A percentile compares a stretch with the other conserved stretches of the same genome.
phyloP scores from a whole-genome alignment of 92 coral and sea anemone species.

The Palythoa grandiflora region DNA sequence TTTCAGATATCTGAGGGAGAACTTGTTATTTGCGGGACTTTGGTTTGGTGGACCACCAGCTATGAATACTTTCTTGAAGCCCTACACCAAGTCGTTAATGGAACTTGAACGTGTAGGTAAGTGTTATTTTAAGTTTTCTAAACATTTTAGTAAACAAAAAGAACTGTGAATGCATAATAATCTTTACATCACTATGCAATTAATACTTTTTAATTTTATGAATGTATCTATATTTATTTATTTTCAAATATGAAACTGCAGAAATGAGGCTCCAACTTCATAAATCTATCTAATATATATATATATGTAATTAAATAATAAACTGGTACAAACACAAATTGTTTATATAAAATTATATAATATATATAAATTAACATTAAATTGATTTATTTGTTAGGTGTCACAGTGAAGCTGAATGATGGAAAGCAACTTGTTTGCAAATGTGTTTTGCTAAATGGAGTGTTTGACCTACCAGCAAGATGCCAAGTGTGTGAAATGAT shows the following conservation, averaged over 20 bases:
- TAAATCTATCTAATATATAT: no score
- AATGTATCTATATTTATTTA: neutral
- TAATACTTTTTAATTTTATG: conserved; percentile 3
- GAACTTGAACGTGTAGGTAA: conserved; percentile 4
- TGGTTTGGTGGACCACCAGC: conserved; percentile 60
- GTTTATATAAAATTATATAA: conserved; percentile 1
- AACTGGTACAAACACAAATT: no score
- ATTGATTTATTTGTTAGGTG: conserved; percentile 19
- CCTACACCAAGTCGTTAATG: conserved; percentile 14
- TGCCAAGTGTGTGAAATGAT: conserved; percentile 47
- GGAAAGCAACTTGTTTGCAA: conserved; percentile 39
- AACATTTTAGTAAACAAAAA: conserved; percentile 7
- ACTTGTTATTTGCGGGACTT: conserved; percentile 52
- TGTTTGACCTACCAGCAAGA: conserved; percentile 58
- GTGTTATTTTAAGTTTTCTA: neutral
- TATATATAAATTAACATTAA: neutral
- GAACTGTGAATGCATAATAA: neutral
- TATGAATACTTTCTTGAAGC: conserved; percentile 54
- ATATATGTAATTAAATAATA: neutral
- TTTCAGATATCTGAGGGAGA: conserved; percentile 37
- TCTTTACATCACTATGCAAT: conserved; percentile 1
- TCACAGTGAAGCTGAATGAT: conserved; percentile 35
- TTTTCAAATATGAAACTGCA: neutral
- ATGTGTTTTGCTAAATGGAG: conserved; percentile 49
- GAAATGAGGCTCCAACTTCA: neutral